Conservation (phyloP, 2,888 invertebrate genomes). For the Podotricha telesiphe region DNA sequence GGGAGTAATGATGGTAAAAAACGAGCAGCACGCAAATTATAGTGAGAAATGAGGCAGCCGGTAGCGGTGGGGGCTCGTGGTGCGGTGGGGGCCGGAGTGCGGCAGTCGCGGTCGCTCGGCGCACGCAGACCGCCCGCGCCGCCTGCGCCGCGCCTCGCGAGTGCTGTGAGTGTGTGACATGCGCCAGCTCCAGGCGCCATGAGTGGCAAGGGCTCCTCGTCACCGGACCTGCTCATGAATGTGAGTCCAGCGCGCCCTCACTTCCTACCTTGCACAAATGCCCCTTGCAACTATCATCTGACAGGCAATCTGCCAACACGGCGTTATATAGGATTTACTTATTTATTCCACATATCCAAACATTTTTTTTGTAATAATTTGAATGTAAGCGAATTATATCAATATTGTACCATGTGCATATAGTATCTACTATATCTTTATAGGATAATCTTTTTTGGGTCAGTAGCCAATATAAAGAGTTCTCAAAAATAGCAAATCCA, state of each 20-base stretch:
- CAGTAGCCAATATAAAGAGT: neutral
- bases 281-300: neutral
- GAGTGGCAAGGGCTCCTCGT: slow-evolving; percentile 80
- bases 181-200: slow-evolving; percentile 72
- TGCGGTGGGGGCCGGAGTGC: slow-evolving; percentile 69
- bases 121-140: slow-evolving; percentile 72
- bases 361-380: neutral
- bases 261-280: slow-evolving; percentile 37
- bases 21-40: slow-evolving; percentile 84
- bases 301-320: neutral
- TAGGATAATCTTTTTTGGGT: too few relatives aligned
- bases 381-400: too few relatives aligned
- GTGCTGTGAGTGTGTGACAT: slow-evolving; percentile 79
- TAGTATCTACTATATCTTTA: too few relatives aligned
- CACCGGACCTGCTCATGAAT: slow-evolving; percentile 83
- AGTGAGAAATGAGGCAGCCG: slow-evolving; percentile 84
- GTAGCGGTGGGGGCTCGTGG: slow-evolving; percentile 80
- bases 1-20: slow-evolving; percentile 84
- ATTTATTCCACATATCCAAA: neutral
- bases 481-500: neutral
- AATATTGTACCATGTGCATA: too few relatives aligned
- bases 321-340: neutral
- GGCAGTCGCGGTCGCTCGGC: slow-evolving; percentile 77
- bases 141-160: slow-evolving; percentile 72
- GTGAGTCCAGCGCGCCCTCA: slow-evolving; percentile 67